phyloP scores from a whole-genome alignment of 2,797 vertebrate genomes.

The Siniperca scherzeri region DNA sequence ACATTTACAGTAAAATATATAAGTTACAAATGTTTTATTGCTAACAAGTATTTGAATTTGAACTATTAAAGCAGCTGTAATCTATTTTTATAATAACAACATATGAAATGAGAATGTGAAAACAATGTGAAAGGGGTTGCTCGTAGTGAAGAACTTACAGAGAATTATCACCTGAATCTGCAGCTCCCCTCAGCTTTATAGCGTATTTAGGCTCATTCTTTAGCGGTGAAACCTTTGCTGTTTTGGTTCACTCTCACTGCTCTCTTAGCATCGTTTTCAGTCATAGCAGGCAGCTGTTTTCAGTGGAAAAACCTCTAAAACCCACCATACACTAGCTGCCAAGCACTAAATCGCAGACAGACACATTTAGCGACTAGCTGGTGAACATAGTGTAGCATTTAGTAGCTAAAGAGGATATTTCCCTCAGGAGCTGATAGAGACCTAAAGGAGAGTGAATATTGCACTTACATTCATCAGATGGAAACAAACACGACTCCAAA shows the following conservation, averaged over 20 bases:
- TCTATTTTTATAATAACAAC: background rate
- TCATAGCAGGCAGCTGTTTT: background rate
- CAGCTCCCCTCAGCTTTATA: background rate
- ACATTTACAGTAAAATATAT: background rate
- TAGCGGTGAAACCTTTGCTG: too few species aligned
- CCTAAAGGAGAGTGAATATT: background rate
- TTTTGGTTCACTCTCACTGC: background rate
- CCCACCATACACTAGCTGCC: background rate
- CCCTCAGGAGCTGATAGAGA: background rate
- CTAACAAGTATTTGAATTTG: background rate
- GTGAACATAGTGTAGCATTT: background rate
- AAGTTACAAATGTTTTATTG: background rate
- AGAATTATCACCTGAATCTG: background rate
- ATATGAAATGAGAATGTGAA: background rate
- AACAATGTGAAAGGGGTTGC: background rate
- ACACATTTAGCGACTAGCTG: background rate
- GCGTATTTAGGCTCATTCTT: background rate
- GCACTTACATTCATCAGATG: background rate
- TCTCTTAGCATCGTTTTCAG: background rate
- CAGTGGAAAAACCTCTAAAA: background rate
- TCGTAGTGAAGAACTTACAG: background rate
- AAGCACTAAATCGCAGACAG: background rate
- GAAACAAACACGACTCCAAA: background rate
- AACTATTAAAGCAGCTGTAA: background rate
- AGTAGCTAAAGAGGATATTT: background rate